Evolutionary conservation across 2,113 vertebrate species (phyloP).

Genomic region (Anolis carolinensis): DNA sequence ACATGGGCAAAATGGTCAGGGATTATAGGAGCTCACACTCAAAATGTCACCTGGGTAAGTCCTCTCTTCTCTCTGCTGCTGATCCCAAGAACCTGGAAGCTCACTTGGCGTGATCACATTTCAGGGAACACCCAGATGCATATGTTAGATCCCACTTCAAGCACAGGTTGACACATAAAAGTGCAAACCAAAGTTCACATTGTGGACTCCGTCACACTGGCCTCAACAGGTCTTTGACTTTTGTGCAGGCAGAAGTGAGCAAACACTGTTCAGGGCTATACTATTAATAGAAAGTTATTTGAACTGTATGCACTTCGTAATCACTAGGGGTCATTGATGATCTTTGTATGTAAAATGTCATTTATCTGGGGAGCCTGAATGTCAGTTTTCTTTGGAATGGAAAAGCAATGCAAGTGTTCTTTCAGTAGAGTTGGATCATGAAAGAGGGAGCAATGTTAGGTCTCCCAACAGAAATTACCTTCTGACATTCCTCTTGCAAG

Average conservation of each 20-base stretch:
- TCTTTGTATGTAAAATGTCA: accelerated
- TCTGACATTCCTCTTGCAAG: no score
- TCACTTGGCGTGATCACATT: neutral
- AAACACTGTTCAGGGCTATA: neutral
- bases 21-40: no score
- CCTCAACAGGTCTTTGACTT: no score
- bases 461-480: no score
- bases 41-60: neutral
- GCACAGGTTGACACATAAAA: neutral
- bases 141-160: neutral
- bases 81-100: neutral
- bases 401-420: neutral
- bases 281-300: accelerated
- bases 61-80: neutral
- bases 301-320: neutral
- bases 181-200: neutral
- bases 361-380: accelerated
- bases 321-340: conserved; percentile 58
- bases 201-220: neutral
- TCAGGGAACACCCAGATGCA: neutral
- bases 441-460: neutral
- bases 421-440: neutral
- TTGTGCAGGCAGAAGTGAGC: neutral
- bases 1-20: no score
- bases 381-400: neutral